Evolutionary conservation across 1,140 invertebrate species (phyloP), one percentile per base, ranked within the genome.

Genomic region (Temnothorax nylanderi): DNA sequence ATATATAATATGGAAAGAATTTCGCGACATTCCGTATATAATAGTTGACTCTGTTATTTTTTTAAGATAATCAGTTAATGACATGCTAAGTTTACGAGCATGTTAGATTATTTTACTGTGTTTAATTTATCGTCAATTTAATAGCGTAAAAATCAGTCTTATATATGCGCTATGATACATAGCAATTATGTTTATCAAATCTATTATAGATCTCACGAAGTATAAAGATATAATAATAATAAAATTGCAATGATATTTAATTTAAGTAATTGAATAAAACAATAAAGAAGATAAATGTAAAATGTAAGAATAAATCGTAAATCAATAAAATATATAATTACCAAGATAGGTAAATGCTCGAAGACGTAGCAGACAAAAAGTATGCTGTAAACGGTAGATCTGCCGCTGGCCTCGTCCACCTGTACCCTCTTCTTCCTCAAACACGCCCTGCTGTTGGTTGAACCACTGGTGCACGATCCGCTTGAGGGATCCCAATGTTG

Each of bases 341-440:
- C 96, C 95, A 96, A 85, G 49, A 96, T 92, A 0, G 96, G 96
- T 6, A 96, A 88, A 86, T 96, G 95, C 87, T 96, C 95, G 58
- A 96, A 93, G 41, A 94, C 78, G 90, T 96, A 96, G 85, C 95
- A 95, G 16, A 96, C 93, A 56, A 95, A 93, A 11, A 96, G 92
- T 16, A 96, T 94, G 60, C 95, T 95, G 85, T 95, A 94, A 8
- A 95, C 95, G 0, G 96, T 95, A 0, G 95, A 90, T 92, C 94
- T 95, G 41, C 96, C 94, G 47, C 94, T 93, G 87, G 94, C 81
- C 87, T 94, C 91, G 86, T 93, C 90, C 47, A 93, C 89, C 47
- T 91, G 87, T 13, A 93, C 65, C 34, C 74, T 93, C 64, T 91
- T 91, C 80, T 94, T 94, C 32, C 94, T 93, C 11, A 93, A 85